Evolutionary conservation across 1,140 invertebrate species (phyloP).

Genomic region (Paraescarpia echinospica): DNA sequence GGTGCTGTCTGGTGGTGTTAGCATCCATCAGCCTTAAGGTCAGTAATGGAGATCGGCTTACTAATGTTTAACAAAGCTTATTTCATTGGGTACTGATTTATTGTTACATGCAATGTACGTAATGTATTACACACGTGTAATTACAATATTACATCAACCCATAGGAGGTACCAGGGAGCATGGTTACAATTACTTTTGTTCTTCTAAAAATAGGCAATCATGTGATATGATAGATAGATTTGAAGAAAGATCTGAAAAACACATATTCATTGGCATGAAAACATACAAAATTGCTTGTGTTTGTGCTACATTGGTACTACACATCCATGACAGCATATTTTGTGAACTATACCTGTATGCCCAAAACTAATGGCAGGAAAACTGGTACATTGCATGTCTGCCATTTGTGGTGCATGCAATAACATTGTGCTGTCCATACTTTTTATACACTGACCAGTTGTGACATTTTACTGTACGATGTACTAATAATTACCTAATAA

Average conservation of each 20-base stretch:
- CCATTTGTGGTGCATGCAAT: neutral
- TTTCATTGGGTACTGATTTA: neutral
- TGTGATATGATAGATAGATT: neutral
- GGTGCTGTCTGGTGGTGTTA: neutral
- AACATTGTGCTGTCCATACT: neutral
- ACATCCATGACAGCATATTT: neutral
- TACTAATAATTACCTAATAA: constrained; percentile 7
- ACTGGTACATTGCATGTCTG: neutral
- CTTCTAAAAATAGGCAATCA: neutral
- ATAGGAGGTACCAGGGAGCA: neutral
- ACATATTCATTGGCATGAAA: neutral
- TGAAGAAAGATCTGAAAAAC: neutral
- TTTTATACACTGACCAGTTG: neutral
- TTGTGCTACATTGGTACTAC: neutral
- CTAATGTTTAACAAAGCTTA: neutral
- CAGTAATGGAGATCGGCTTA: neutral
- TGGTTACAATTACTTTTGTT: neutral
- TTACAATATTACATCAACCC: too few relatives aligned
- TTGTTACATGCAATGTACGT: neutral
- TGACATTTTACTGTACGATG: neutral
- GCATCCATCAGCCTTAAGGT: neutral
- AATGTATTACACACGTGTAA: neutral
- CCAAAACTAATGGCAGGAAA: neutral
- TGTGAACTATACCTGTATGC: too few relatives aligned
- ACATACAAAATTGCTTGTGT: neutral